A percentile compares a stretch with the other conserved stretches of the same genome.
Conservation (phyloP, 2,113 vertebrate genomes). For the Caracal caracal region DNA sequence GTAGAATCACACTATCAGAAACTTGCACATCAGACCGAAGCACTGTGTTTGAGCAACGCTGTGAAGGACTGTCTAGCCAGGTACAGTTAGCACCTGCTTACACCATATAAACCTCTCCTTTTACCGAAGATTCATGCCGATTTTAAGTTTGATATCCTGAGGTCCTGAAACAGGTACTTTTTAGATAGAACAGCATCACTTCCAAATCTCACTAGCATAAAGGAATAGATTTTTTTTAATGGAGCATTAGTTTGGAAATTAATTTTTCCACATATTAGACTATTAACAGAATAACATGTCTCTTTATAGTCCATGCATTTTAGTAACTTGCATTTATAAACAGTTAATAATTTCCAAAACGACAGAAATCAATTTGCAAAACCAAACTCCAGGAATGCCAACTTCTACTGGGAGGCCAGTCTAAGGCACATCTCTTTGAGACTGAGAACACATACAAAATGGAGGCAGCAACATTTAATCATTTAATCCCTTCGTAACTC, state of each 20-base stretch:
- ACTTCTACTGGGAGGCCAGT: background rate
- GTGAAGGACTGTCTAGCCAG: background rate
- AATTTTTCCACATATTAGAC: background rate
- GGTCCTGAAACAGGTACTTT: slow-evolving; percentile 27
- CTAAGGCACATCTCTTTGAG: background rate
- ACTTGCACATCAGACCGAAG: background rate
- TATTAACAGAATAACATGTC: slow-evolving; percentile 33
- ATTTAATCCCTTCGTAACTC: background rate
- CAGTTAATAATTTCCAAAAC: slow-evolving; percentile 44
- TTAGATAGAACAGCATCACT: slow-evolving; percentile 32
- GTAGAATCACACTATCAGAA: background rate
- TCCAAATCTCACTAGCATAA: slow-evolving; percentile 21
- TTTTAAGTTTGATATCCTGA: background rate
- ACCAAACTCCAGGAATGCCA: background rate
- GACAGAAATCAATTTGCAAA: slow-evolving; percentile 46
- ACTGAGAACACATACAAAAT: background rate
- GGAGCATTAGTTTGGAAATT: slow-evolving; percentile 45
- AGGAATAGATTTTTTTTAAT: background rate
- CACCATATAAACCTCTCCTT: slow-evolving; percentile 6
- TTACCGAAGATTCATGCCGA: background rate
- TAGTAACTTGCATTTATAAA: slow-evolving; percentile 55
- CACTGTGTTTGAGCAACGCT: background rate
- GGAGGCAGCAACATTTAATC: background rate
- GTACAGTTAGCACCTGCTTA: background rate
- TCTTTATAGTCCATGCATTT: slow-evolving; percentile 19